Evolutionary conservation across 2,888 invertebrate genomes (phyloP).

Genomic region (Metallyticus violacea): DNA sequence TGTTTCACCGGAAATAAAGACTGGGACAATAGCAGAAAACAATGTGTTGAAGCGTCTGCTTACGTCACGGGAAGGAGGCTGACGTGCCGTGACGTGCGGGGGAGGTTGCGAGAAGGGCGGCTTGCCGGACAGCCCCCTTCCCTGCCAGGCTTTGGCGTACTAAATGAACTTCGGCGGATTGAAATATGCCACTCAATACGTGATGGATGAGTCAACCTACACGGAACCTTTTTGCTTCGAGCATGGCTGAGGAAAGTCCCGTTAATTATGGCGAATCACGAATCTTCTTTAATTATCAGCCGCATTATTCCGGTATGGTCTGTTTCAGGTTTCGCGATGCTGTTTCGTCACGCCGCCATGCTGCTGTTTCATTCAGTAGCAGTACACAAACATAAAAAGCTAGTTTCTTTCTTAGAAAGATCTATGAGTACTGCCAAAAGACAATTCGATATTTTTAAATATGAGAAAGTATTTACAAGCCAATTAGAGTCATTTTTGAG

Average conservation of each 20-base stretch:
- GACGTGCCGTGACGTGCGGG: not conserved
- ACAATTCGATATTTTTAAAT: too few relatives aligned
- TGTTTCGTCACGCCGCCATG: not conserved
- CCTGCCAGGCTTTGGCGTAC: not conserved
- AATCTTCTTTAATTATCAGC: not conserved
- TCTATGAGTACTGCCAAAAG: too few relatives aligned
- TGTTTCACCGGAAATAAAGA: constrained; percentile 29
- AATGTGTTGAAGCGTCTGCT: constrained; percentile 10
- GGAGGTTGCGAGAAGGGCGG: not conserved
- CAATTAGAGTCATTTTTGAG: too few relatives aligned
- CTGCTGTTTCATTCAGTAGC: not conserved
- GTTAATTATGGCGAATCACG: not conserved
- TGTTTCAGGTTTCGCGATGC: not conserved
- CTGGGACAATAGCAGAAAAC: constrained; percentile 25
- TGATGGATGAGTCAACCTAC: not conserved
- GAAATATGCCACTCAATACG: not conserved
- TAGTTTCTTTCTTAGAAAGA: too few relatives aligned
- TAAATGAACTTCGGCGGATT: not conserved
- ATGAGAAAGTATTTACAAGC: too few relatives aligned
- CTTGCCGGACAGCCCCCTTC: not conserved
- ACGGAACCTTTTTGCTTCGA: not conserved
- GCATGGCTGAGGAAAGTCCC: not conserved
- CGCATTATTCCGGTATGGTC: not conserved
- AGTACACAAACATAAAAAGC: too few relatives aligned
- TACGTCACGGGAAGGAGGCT: constrained; percentile 16